Conservation (phyloP, 2,113 vertebrate species). For the Dasyornis broadbenti region DNA sequence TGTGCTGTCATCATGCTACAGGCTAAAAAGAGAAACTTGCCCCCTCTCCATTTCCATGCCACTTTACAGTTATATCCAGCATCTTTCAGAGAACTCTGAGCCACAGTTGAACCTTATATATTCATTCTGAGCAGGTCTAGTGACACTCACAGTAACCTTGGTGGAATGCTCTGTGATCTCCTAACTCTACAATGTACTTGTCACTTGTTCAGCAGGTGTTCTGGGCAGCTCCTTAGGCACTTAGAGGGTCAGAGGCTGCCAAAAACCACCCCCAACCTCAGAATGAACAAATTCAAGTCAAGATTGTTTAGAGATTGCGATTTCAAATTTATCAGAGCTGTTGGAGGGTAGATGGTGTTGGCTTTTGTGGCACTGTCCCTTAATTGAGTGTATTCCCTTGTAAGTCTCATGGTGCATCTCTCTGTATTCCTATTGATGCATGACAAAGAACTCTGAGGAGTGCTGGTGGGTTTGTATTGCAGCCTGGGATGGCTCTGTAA, state of each 20-base stretch:
- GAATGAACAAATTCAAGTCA: neutral
- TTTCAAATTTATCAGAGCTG: neutral
- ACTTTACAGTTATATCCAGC: neutral
- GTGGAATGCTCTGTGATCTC: neutral
- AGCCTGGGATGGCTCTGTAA: neutral
- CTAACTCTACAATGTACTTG: neutral
- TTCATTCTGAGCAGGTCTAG: neutral
- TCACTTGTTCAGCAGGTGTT: neutral
- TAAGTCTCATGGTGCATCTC: neutral
- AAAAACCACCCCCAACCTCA: neutral
- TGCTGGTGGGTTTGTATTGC: neutral
- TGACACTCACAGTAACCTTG: neutral
- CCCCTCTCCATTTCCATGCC: accelerated
- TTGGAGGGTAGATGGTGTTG: neutral
- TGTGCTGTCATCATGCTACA: neutral
- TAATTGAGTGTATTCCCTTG: neutral
- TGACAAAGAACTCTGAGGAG: neutral
- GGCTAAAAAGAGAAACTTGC: neutral
- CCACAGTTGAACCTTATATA: accelerated
- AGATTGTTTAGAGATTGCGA: neutral
- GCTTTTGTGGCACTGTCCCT: neutral
- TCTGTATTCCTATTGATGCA: accelerated
- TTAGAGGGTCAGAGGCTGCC: neutral
- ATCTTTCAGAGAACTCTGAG: neutral
- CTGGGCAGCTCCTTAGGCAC: neutral